Evolutionary conservation across 2,797 vertebrate species (phyloP), one percentile per base, ranked within the genome.

Genomic region (Pitangus sulphuratus): DNA sequence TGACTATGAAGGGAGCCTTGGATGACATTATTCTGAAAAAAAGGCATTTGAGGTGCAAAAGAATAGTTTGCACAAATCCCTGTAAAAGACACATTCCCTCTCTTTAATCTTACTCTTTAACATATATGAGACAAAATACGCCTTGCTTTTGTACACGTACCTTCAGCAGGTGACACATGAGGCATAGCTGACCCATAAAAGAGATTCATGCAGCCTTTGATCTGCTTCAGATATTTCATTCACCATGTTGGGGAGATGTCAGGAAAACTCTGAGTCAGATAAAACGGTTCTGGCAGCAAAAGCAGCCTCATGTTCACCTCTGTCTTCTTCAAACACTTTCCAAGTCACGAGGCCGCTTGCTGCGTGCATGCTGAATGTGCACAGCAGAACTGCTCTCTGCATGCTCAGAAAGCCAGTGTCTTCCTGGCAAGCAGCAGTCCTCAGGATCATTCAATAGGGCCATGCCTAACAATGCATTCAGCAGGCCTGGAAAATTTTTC

Each of bases 351-450:
- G 14, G 30, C 33, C 9, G 2, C 14, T 62, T 0, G 0, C 57
- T 71, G 14, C 0, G 0, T 12, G 8, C 0, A 1, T 30, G 33
- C 11, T 56, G 56, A 39, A 19, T 0, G 3, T 33, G 22, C 48
- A 14, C 40, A 44, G 15, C 28, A 77, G 48, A 91, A 15, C 14
- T 48, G 3, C 7, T 66, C 25, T 40, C 24, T 60, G 18, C 2
- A 1, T 6, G 5, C 48, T 64, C 31, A 35, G 69, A 57, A 60
- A 64, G 40, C 9, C 37, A 33, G 48, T 16, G 28, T 2, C 16
- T 57, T 16, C 35, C 31, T 21, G n/a, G 16, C 37, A 80, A 53
- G 42, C 1, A 4, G 10, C 33, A 30, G 8, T 78, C 50, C 68
- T 71, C 0, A 2, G 16, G 14, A 12, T 56, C 11, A 12, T 21